Evolutionary conservation across 2,797 vertebrate species (phyloP).

Genomic region (Xerus rutilus): DNA sequence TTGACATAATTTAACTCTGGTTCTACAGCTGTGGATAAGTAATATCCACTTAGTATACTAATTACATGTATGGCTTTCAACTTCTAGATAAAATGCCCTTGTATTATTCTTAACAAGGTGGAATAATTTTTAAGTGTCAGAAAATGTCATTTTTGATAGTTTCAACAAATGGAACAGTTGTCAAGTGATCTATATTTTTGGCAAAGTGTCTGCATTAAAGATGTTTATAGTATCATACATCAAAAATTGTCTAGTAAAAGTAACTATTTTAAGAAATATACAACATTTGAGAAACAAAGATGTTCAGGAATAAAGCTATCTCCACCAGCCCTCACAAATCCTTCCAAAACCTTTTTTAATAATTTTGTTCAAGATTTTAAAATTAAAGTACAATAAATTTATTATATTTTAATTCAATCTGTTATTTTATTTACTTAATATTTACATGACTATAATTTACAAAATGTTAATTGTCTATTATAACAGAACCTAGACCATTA

Average conservation of each 20-base stretch:
- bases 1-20: background rate
- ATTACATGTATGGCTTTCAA: background rate
- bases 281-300: background rate
- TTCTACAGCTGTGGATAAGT: background rate
- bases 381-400: background rate
- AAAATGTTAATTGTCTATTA: background rate
- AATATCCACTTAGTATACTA: background rate
- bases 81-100: background rate
- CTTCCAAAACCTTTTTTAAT: too few relatives aligned
- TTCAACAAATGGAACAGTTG: background rate
- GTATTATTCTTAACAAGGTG: background rate
- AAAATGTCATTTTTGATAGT: background rate
- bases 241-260: slow-evolving; percentile 1
- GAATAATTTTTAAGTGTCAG: background rate
- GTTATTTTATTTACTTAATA: background rate
- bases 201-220: slow-evolving; percentile 30
- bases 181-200: slow-evolving; percentile 44
- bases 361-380: background rate
- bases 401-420: background rate
- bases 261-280: background rate
- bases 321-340: too few relatives aligned
- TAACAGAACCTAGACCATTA: background rate
- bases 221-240: background rate
- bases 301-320: background rate
- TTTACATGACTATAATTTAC: background rate